Evolutionary conservation across 2,113 vertebrate genomes (phyloP), one percentile per base, ranked within the genome.

Genomic region (Hypocryptadius cinnamomeus): DNA sequence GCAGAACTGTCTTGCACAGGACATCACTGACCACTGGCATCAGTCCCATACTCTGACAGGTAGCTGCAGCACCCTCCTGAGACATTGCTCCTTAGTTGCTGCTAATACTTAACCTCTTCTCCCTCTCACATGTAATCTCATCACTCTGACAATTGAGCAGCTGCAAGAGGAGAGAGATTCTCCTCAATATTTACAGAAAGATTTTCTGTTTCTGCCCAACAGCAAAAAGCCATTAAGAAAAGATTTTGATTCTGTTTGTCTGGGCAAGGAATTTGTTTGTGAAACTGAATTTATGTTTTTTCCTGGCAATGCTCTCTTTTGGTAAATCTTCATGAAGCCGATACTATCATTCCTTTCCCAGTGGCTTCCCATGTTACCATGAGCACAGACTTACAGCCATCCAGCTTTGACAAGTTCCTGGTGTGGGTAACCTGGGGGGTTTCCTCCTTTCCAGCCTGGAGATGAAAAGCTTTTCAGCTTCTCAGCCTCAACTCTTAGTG

Each of bases 191-290:
- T 93, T 90, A 80, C 76, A 70, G 77, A 74, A 88, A 80, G 60
- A 37, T 94, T 87, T 92, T 82, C 57, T 40, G 9, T 61, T 92
- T 79, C 71, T 95, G n/a, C 24, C 23, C 42, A 73, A 8, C 20
- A 69, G 35, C 48, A 71, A 88, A 93, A 90, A 71, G 20, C 70
- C 24, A 78, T 84, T 35, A 70, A 81, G 64, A 78, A 70, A 87
- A 85, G 19, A 78, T 93, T 93, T 93, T 88, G 6, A n/a, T 92
- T 80, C 79, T 80, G 27, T 87, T 88, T 71, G 51, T 69, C 28
- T 77, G 24, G 72, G 60, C 61, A 80, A 92, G n/a, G 31, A 92
- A 53, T 81, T 80, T 66, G 31, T 80, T 90, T 77, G 37, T 80
- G 47, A 79, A 93, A 73, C 16, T 57, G 28, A 66, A 72, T 48